Conservation (phyloP, 2,113 vertebrate genomes). For the Phalacrocorax brasilianus region DNA sequence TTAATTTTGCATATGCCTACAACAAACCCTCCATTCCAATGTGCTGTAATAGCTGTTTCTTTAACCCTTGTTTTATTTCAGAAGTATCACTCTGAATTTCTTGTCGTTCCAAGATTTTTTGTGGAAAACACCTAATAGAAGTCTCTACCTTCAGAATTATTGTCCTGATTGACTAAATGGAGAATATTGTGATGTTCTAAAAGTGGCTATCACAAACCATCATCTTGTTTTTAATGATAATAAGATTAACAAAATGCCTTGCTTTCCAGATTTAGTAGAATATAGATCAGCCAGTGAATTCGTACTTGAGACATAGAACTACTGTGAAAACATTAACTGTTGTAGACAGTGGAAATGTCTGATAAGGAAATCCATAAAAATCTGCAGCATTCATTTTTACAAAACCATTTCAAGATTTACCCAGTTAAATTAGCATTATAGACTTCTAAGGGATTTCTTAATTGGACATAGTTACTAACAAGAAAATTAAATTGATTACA, state of each 20-base stretch:
- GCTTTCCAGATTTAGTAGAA: background rate
- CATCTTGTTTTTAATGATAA: background rate
- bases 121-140: rapidly evolving
- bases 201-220: background rate
- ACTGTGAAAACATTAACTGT: background rate
- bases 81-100: background rate
- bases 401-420: slow-evolving; percentile 32
- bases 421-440: slow-evolving; percentile 44
- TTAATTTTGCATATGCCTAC: background rate
- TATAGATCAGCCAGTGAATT: background rate
- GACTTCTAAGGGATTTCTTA: slow-evolving; percentile 51
- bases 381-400: background rate
- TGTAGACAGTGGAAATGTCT: background rate
- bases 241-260: background rate
- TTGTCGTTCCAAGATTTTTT: background rate
- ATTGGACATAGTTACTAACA: slow-evolving; percentile 43
- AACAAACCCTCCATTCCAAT: background rate
- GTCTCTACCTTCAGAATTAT: background rate
- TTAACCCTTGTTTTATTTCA: background rate
- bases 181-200: background rate
- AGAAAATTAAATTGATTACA: slow-evolving; percentile 48
- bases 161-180: background rate
- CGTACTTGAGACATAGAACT: background rate
- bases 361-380: background rate
- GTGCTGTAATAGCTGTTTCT: background rate